phyloP scores from a whole-genome alignment of 2,113 vertebrate species.

The Catagonus wagneri region DNA sequence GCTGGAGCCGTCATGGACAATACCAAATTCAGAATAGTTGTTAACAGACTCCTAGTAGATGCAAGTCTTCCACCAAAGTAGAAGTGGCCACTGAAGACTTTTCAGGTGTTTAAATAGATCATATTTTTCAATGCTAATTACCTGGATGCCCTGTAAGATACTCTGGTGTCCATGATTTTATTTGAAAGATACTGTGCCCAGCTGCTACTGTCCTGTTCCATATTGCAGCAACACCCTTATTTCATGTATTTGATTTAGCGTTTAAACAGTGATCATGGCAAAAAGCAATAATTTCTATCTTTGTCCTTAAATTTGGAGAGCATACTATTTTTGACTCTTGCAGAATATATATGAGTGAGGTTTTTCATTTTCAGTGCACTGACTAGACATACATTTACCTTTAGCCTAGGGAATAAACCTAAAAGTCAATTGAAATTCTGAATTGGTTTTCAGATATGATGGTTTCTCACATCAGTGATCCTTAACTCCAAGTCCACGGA shows the following conservation, averaged over 20 bases:
- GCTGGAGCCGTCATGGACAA: not conserved
- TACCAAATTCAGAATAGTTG: not conserved
- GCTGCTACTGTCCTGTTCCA: not conserved
- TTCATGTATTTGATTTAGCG: not conserved
- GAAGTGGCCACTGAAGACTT: not conserved
- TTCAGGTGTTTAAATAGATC: not conserved
- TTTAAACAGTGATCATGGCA: not conserved
- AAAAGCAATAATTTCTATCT: not conserved
- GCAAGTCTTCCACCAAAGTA: not conserved
- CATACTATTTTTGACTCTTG: not conserved
- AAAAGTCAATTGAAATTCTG: not conserved
- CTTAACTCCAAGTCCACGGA: not conserved
- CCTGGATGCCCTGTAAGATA: not conserved
- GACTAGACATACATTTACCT: not conserved
- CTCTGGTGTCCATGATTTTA: not conserved
- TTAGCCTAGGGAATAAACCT: not conserved
- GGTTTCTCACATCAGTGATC: not conserved
- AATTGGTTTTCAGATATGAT: not conserved
- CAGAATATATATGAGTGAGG: not conserved
- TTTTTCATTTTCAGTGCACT: not conserved
- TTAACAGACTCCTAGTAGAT: not conserved
- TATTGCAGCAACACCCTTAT: not conserved
- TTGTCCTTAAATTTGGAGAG: not conserved
- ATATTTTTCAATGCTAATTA: not conserved
- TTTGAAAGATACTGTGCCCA: not conserved